Evolutionary conservation across 2,888 invertebrate genomes (phyloP).

Genomic region (Ctenicera cuprea): DNA sequence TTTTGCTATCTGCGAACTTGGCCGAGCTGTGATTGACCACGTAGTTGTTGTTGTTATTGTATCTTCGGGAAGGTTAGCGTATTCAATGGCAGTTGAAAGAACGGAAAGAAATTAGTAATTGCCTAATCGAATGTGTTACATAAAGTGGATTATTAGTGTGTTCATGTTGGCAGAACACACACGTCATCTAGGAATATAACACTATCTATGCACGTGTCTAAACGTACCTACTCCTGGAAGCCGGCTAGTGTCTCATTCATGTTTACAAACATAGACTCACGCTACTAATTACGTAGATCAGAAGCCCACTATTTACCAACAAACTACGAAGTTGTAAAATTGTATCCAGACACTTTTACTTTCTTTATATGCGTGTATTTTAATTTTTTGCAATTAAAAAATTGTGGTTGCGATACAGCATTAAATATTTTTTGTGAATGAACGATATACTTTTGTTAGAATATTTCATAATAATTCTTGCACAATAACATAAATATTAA

Average conservation of each 20-base stretch:
- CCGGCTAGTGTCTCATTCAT: constrained; percentile 38
- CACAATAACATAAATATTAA: too few relatives aligned
- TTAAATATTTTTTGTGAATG: too few relatives aligned
- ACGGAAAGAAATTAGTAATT: background rate
- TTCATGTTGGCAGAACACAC: too few relatives aligned
- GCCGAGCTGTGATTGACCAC: too few relatives aligned
- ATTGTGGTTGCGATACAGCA: too few relatives aligned
- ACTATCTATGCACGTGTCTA: background rate
- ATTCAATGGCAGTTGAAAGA: background rate
- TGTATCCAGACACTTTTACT: constrained; percentile 11
- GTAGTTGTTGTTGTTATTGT: too few relatives aligned
- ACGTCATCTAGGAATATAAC: too few relatives aligned
- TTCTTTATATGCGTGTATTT: too few relatives aligned
- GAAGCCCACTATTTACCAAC: constrained; percentile 51
- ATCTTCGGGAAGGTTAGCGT: too few relatives aligned
- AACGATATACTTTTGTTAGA: too few relatives aligned
- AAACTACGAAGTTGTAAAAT: constrained; percentile 46
- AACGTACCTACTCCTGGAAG: background rate
- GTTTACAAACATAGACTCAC: constrained; percentile 46
- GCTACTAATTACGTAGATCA: constrained; percentile 49
- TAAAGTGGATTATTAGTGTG: background rate
- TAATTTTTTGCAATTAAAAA: background rate
- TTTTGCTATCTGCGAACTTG: too few relatives aligned
- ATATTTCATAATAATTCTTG: background rate
- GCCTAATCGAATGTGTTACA: background rate